Conservation (phyloP, 1,140 invertebrate species). For the Antheraea mylitta region DNA sequence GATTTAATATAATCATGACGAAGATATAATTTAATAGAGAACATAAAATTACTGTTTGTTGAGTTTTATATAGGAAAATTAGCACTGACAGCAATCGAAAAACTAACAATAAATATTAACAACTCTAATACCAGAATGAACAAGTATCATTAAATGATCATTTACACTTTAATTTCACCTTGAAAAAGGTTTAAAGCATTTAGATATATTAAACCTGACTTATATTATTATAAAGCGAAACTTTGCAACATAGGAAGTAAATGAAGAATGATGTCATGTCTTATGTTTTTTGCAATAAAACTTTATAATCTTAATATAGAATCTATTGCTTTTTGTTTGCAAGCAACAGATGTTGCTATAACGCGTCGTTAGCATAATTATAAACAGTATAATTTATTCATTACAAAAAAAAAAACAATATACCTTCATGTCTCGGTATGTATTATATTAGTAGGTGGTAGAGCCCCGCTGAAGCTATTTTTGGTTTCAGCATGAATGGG, state of each 20-base stretch:
- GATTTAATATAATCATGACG: not conserved
- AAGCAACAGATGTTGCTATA: constrained; percentile 47
- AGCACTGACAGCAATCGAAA: too few species aligned
- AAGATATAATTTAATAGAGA: too few species aligned
- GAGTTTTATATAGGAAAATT: too few species aligned
- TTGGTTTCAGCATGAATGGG: too few species aligned
- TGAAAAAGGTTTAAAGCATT: not conserved
- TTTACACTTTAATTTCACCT: not conserved
- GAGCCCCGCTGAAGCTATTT: too few species aligned
- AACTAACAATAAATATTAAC: too few species aligned
- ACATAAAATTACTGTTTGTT: too few species aligned
- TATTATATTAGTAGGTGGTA: too few species aligned
- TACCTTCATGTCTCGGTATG: too few species aligned
- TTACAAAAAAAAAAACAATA: too few species aligned
- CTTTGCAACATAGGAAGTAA: constrained; percentile 28
- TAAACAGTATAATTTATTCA: not conserved
- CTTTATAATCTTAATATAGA: constrained; percentile 48
- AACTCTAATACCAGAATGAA: too few species aligned
- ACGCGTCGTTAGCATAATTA: constrained; percentile 32
- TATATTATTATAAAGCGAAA: not conserved
- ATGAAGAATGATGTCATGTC: constrained; percentile 56
- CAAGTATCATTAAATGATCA: too few species aligned
- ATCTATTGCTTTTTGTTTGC: constrained; percentile 61
- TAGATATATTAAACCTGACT: not conserved
- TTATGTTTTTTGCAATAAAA: constrained; percentile 46